Evolutionary conservation across 1,140 invertebrate species (phyloP), one percentile per base, ranked within the genome.

Genomic region (Drosophila dunni): DNA sequence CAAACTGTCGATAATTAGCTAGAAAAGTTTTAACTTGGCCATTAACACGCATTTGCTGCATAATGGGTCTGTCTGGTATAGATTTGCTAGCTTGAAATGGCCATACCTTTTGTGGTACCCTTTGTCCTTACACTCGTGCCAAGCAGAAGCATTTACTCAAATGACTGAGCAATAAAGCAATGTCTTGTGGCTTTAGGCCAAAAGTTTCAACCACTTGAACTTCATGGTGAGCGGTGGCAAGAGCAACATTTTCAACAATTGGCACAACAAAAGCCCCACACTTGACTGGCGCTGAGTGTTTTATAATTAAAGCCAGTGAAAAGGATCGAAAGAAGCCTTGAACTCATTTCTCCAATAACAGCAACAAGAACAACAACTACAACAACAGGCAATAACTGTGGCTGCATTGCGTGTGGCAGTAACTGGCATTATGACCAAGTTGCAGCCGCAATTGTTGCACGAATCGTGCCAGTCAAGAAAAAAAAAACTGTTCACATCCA

Each of bases 1-100:
- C 77, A 79, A 78, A 81, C 78, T 88, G 80, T 88, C 83, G 84
- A 88, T 88, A 88, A 88, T 88, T 88, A 89, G 79, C 83, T 79
- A 61, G 69, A 79, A 88, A 88, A 89, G 65, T 88, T 88, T 88
- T 61, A 79, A 68, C 77, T 88, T 46, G 53, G 64, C 75, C 44
- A 75, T 75, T 75, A 75, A 74, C 81, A 89, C 71, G 80, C 84
- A 88, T 88, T 83, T 84, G 73, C 77, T 89, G 84, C 80, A 88
- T 89, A 89, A 89, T 89, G 83, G 77, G 71, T 71, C 66, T 76
- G 83, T 79, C 82, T 85, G 80, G 75, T 58, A 69, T 77, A 80
- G 81, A 84, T 79, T 83, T 79, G 20, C 70, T 29, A 38, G 17
- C 38, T 8, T 69, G 50, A 29, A 29, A 29, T 29, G 34, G 34